Evolutionary conservation across 2,113 vertebrate genomes (phyloP).

Genomic region (Hoplias malabaricus): DNA sequence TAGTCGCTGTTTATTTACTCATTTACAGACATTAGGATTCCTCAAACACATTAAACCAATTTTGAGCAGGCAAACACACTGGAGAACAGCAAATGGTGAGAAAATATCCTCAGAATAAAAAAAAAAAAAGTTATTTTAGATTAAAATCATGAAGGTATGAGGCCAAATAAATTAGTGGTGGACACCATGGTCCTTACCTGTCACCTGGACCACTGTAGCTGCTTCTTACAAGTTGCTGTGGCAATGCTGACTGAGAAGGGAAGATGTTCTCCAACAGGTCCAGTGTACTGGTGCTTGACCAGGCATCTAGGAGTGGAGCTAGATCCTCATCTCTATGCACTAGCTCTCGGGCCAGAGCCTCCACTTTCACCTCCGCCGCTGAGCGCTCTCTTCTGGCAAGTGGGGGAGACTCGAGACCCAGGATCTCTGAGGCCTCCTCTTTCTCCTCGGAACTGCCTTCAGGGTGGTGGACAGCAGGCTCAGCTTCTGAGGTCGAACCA

Average conservation of each 20-base stretch:
- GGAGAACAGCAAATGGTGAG: too few relatives aligned
- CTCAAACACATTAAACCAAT: too few relatives aligned
- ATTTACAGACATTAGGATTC: too few relatives aligned
- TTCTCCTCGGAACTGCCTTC: not conserved
- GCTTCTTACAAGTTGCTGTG: conserved; percentile 58
- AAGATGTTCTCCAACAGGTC: conserved; percentile 93
- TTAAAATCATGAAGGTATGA: too few relatives aligned
- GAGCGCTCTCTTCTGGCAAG: conserved; percentile 72
- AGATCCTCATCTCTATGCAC: conserved; percentile 84
- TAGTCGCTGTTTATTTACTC: too few relatives aligned
- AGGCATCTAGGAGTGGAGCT: conserved; percentile 83
- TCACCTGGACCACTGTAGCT: conserved; percentile 61
- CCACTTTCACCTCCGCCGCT: conserved; percentile 80
- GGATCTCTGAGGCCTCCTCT: conserved; percentile 43
- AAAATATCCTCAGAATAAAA: too few relatives aligned
- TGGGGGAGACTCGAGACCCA: conserved; percentile 55
- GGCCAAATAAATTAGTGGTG: too few relatives aligned
- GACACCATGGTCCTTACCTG: conserved; percentile 57
- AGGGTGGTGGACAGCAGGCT: not conserved
- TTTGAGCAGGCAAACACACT: too few relatives aligned
- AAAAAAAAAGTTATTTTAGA: too few relatives aligned
- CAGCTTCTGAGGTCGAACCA: not conserved
- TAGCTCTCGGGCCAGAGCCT: conserved; percentile 83
- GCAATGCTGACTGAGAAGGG: conserved; percentile 58
- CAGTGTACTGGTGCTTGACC: conserved; percentile 83